These are phyloP conservation scores for Eupithecia centaureata DNA, from an alignment of 2,888 invertebrate genomes.

Conservation along the genomic window DNA sequence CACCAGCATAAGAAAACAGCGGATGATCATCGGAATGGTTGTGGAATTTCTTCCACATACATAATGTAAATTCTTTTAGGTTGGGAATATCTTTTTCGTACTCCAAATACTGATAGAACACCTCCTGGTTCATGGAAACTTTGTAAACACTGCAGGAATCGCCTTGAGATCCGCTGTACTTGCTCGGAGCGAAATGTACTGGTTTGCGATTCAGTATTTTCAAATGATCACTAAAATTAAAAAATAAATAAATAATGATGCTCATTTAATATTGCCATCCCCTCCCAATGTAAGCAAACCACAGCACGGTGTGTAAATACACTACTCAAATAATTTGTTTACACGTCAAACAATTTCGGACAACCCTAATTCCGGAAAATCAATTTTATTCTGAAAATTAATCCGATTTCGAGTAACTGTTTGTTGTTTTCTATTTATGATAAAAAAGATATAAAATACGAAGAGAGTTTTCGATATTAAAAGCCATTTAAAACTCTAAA, in stretches of 20 bases:
- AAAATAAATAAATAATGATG: neutral
- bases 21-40: conserved; percentile 93
- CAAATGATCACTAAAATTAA: conserved; percentile 57
- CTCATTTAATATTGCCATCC: neutral
- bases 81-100: conserved; percentile 89
- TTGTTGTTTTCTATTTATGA: no score
- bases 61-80: conserved; percentile 92
- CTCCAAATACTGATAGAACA: conserved; percentile 88
- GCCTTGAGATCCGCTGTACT: conserved; percentile 50
- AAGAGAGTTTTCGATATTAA: no score
- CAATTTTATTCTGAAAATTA: no score
- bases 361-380: neutral
- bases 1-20: conserved; percentile 92
- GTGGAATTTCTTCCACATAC: conserved; percentile 92
- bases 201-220: conserved; percentile 73
- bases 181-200: conserved; percentile 50
- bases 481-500: no score
- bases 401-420: no score
- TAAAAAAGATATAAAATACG: no score
- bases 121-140: conserved; percentile 87
- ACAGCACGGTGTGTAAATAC: neutral
- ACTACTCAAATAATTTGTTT: neutral
- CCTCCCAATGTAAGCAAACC: neutral
- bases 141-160: conserved; percentile 88
- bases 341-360: neutral